Evolutionary conservation across 2,888 invertebrate genomes (phyloP).

Genomic region (Bombylius major): DNA sequence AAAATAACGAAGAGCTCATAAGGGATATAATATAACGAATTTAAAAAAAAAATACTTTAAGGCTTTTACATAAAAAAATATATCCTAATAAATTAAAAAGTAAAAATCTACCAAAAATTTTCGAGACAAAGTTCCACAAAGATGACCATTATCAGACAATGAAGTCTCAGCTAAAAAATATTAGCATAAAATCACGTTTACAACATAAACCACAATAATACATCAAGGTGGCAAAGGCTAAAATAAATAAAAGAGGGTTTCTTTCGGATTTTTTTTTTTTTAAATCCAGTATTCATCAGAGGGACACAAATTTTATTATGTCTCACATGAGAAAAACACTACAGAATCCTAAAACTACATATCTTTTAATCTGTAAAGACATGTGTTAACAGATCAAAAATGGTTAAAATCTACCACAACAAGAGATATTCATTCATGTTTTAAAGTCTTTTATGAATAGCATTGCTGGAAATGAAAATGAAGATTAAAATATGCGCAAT

Average conservation of each 20-base stretch:
- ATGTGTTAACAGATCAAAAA: conserved; percentile 12
- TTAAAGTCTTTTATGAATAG: conserved; percentile 1
- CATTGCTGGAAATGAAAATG: background rate
- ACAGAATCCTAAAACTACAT: background rate
- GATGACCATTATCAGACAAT: conserved; percentile 3
- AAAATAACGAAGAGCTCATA: no score
- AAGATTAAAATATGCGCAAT: background rate
- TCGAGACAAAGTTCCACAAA: background rate
- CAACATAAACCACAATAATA: conserved; percentile 7
- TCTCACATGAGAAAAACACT: background rate
- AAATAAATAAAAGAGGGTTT: background rate
- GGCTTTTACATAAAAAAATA: background rate
- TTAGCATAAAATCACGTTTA: conserved; percentile 10
- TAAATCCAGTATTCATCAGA: background rate
- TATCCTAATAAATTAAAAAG: background rate
- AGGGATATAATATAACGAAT: no score
- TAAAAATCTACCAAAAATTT: background rate
- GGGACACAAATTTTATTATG: conserved; percentile 1
- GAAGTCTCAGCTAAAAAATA: background rate
- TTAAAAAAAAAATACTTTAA: no score
- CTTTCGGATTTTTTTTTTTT: background rate
- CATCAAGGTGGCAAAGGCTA: conserved; percentile 3
- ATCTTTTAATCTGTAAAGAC: conserved; percentile 11
- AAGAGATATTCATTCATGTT: conserved; percentile 5
- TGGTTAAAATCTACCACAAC: conserved; percentile 6